Evolutionary conservation across 2,888 invertebrate species (phyloP).

Genomic region (Arctia plantaginis): DNA sequence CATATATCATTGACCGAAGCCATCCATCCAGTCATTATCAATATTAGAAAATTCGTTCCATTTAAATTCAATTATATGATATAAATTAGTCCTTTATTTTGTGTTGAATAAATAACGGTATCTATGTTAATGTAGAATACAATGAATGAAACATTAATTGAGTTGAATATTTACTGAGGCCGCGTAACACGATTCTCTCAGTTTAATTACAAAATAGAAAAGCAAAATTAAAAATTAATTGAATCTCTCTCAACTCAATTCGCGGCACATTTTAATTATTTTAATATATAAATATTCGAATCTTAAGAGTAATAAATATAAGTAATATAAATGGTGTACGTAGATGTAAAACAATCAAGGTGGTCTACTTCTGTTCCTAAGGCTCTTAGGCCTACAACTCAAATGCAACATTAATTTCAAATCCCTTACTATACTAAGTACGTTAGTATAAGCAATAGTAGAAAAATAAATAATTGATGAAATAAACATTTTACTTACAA

Average conservation of each 20-base stretch:
- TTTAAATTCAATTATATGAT: not conserved
- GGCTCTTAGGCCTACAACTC: too few species aligned
- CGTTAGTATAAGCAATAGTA: too few species aligned
- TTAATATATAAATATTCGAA: not conserved
- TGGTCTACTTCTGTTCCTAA: too few species aligned
- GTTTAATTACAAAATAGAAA: conserved; percentile 19
- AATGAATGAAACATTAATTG: conserved; percentile 33
- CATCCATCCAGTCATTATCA: too few species aligned
- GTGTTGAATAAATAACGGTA: not conserved
- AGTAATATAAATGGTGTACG: not conserved
- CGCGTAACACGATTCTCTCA: conserved; percentile 13
- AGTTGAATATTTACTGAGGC: conserved; percentile 32
- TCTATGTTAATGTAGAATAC: not conserved
- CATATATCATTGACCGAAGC: not conserved
- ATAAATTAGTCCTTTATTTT: not conserved
- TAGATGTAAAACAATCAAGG: too few species aligned
- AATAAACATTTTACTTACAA: too few species aligned
- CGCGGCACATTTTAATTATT: not conserved
- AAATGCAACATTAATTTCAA: too few species aligned
- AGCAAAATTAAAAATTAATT: not conserved
- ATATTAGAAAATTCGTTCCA: not conserved
- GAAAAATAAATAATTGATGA: too few species aligned
- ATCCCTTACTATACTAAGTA: too few species aligned
- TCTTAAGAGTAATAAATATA: not conserved
- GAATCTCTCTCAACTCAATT: not conserved